Evolutionary conservation across 2,113 vertebrate genomes (phyloP).

Genomic region (Sclerurus mexicanus): DNA sequence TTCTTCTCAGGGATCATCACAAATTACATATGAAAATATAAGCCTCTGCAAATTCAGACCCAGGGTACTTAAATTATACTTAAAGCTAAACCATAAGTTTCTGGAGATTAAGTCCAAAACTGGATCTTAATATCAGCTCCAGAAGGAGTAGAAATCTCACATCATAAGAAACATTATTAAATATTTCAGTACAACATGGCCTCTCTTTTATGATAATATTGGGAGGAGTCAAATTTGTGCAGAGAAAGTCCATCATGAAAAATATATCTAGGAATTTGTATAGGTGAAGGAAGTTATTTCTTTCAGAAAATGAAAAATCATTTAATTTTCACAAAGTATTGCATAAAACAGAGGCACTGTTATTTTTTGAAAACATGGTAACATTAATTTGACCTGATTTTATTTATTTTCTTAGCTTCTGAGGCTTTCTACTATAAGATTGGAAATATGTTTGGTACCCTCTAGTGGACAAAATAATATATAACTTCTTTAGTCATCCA

Average conservation of each 20-base stretch:
- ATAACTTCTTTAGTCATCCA: background rate
- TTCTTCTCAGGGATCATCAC: background rate
- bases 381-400: background rate
- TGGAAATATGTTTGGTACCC: constrained; percentile 41
- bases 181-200: background rate
- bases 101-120: background rate
- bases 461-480: constrained; percentile 48
- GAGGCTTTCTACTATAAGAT: background rate
- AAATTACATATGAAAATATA: background rate
- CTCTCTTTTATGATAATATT: background rate
- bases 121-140: background rate
- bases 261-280: background rate
- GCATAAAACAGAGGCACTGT: background rate
- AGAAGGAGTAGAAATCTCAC: background rate
- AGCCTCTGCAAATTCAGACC: background rate
- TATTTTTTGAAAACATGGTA: background rate
- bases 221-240: background rate
- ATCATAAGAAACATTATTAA: background rate
- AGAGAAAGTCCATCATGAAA: background rate
- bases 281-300: background rate
- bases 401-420: background rate
- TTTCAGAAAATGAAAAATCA: background rate
- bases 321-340: background rate
- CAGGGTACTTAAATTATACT: background rate
- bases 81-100: background rate